Base-by-base conservation (phyloP, 2,113 vertebrate genomes). In the Dipodomys spectabilis region DNA sequence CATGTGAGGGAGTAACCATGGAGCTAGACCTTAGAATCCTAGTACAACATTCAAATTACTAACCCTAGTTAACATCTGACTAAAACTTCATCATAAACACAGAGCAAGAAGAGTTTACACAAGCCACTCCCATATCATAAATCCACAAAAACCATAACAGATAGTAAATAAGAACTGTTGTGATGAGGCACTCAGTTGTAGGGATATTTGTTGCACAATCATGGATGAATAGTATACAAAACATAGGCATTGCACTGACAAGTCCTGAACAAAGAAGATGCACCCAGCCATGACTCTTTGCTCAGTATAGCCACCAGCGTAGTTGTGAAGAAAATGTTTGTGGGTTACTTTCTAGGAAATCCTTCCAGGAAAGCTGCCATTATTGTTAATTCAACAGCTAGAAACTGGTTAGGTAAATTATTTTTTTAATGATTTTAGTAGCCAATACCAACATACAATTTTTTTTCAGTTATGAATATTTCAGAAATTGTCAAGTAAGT, bases 391-490 rank as follows among this genome's bases (percentile, higher is more conserved):
- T 86, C 88, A 94, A 83, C 39, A 93, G n/a, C 86, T 6, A 91
- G 64, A 92, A 92, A 72, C 7, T 39, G 12, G n/a, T 86, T 90
- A 85, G 82, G 64, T 86, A 73, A 78, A 93, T 90, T 86, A 88
- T 96, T 93, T 93, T 95, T 69, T 53, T 80, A 68, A 88, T 49
- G 0, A 84, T 92, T 83, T 83, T 91, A 96, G 90, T 93, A 96
- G 83, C n/a, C 8, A 87, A 90, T 32, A 93, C 49, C 92, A 94
- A 95, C 83, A 62, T 9, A 78, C 19, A 82, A 15, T 53, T 88
- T 87, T 92, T 92, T 90, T 92, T 94, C 69, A 90, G 6, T 86
- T 88, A 74, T 88, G 64, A 94, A 94, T 96, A 96, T 94, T 93
- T 94, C 72, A 92, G 22, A 83, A 94, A 97, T 35, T 82, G 86